phyloP scores from a whole-genome alignment of 1,140 invertebrate species.

The Drosophila athabasca region DNA sequence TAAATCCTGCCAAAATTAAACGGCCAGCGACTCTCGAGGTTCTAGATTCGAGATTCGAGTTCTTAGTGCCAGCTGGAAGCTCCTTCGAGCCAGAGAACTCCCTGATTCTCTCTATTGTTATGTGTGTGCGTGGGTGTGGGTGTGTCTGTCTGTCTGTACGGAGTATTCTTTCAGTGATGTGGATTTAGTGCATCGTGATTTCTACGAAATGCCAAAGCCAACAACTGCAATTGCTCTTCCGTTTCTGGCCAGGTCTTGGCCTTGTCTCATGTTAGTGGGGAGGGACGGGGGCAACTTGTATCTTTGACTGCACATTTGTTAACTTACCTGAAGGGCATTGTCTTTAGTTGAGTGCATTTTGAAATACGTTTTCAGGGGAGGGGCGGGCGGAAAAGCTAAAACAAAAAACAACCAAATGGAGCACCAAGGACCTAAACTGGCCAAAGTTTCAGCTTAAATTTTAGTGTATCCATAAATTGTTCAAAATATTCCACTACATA shows the following conservation, averaged over 20 bases:
- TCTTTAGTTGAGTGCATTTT: conserved; percentile 49
- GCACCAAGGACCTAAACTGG: background rate
- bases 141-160: background rate
- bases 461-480: too few species aligned
- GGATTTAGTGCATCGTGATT: conserved; percentile 75
- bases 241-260: conserved; percentile 28
- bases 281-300: conserved; percentile 52
- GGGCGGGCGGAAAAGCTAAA: conserved; percentile 32
- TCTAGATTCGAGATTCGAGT: conserved; percentile 5
- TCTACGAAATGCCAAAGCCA: conserved; percentile 70
- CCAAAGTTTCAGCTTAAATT: background rate
- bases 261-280: conserved; percentile 26
- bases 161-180: conserved; percentile 40
- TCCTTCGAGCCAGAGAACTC: conserved; percentile 58
- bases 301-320: conserved; percentile 81
- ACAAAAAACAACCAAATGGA: conserved; percentile 34
- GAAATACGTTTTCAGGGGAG: conserved; percentile 21
- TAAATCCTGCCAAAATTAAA: conserved; percentile 66
- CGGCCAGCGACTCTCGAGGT: conserved; percentile 51
- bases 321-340: conserved; percentile 80
- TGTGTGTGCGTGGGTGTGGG: background rate
- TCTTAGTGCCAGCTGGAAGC: conserved; percentile 51
- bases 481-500: conserved; percentile 29
- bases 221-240: conserved; percentile 71
- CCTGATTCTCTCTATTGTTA: conserved; percentile 9